Conservation (phyloP, 2,888 invertebrate species). For the Palloptera scutellata region DNA sequence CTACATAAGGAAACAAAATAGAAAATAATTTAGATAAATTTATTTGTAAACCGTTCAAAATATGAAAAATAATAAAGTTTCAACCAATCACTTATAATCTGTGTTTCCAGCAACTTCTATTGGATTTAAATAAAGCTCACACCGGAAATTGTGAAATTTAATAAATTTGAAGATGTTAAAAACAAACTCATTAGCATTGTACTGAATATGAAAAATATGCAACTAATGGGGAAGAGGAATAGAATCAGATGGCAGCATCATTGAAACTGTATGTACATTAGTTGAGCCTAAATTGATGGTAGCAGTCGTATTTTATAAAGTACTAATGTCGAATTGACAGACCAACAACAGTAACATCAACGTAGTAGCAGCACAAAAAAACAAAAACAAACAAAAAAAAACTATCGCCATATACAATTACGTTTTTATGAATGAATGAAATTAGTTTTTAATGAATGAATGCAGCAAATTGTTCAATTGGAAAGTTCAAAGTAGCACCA, state of each 20-base stretch:
- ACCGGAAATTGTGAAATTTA: too few relatives aligned
- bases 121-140: not conserved
- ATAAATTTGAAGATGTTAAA: too few relatives aligned
- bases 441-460: constrained; percentile 38
- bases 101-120: not conserved
- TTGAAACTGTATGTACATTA: not conserved
- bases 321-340: not conserved
- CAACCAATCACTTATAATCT: not conserved
- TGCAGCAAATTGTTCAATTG: constrained; percentile 39
- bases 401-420: not conserved
- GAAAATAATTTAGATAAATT: not conserved
- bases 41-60: not conserved
- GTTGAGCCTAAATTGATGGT: not conserved
- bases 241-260: not conserved
- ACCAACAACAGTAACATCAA: not conserved
- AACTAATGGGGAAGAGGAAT: not conserved
- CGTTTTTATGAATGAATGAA: constrained; percentile 34
- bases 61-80: not conserved
- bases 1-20: constrained; percentile 64
- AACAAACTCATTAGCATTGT: too few relatives aligned
- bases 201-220: not conserved
- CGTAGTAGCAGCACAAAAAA: constrained; percentile 2
- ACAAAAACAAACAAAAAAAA: not conserved
- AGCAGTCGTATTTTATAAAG: not conserved
- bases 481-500: constrained; percentile 38